Base-by-base conservation (phyloP, 2,797 vertebrate genomes). In the Sebastes umbrosus region DNA sequence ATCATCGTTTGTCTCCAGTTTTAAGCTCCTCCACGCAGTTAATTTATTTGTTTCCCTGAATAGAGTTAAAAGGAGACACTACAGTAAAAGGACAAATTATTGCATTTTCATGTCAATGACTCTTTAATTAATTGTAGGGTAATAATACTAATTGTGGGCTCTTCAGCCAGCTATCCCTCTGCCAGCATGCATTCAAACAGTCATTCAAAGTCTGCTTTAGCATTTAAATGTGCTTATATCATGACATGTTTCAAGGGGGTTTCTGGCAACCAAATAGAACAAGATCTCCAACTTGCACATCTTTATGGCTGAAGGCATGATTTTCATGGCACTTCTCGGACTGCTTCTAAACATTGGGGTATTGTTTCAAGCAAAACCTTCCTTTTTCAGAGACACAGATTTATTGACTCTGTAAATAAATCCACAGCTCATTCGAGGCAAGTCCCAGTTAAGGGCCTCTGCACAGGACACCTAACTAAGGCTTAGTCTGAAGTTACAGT, bases 401-500 rank as follows among this genome's bases (percentile, higher is more conserved):
- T 88, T 91, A 84, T 86, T 82, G 72, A 80, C 73, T 54, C 72
- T 60, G 89, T 89, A 86, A 91, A 92, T 93, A 73, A 83, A 86
- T 78, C 78, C 67, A 59, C 69, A 80, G 73, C 84, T 85, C 81
- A 82, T 74, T 69, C 1, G 5, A 57, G 54, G 69, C 52, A 55
- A 84, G 69, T 75, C 54, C 75, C 66, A 88, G 86, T 86, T 91
- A 90, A 92, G 83, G 89, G 71, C 64, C 72, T 87, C 75, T 69
- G 83, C 72, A 87, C 70, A 76, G 4, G 63, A 82, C 88, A 60
- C 66, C 73, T 76, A 89, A 90, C 85, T 65, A 85, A 83, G 80
- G 83, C 87, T 88, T 52, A 74, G 78, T 83, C 74, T 81, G 84
- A 88, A 90, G 86, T 81, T 80, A 73, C 60, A 79, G 77, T 77